These are phyloP conservation scores for Malacosoma neustria DNA, from an alignment of 2,888 invertebrate genomes.

Conservation along the genomic window DNA sequence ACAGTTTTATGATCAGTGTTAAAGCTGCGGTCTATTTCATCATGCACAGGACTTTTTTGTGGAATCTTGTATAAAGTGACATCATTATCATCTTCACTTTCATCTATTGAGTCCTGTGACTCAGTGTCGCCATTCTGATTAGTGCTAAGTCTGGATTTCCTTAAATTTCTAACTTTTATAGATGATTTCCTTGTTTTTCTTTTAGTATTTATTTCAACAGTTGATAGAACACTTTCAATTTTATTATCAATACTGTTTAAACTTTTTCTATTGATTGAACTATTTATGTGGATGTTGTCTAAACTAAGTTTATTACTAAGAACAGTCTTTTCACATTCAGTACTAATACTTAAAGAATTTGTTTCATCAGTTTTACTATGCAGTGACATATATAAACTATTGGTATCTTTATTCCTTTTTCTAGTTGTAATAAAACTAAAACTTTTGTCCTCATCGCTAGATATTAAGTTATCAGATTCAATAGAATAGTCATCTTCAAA, in stretches of 20 bases:
- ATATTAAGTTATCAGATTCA: not conserved
- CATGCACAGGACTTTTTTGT: not conserved
- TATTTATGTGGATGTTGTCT: constrained; percentile 1
- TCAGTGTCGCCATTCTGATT: not conserved
- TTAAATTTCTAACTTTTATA: constrained; percentile 3
- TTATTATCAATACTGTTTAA: not conserved
- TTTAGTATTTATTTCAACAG: not conserved
- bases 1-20: not conserved
- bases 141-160: constrained; percentile 3
- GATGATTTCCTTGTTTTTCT: not conserved
- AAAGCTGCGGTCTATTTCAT: not conserved
- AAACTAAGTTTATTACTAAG: constrained; percentile 21
- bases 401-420: constrained; percentile 37
- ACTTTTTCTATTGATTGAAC: not conserved
- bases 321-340: constrained; percentile 39
- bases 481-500: not conserved
- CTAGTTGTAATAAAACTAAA: constrained; percentile 59
- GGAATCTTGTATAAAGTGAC: not conserved
- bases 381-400: constrained; percentile 35
- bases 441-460: constrained; percentile 24
- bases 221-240: not conserved
- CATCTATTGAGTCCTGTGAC: not conserved
- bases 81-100: not conserved
- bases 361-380: constrained; percentile 29
- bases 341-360: constrained; percentile 22